Evolutionary conservation across 2,113 vertebrate genomes (phyloP).

Genomic region (Oxygymnocypris stewartii): DNA sequence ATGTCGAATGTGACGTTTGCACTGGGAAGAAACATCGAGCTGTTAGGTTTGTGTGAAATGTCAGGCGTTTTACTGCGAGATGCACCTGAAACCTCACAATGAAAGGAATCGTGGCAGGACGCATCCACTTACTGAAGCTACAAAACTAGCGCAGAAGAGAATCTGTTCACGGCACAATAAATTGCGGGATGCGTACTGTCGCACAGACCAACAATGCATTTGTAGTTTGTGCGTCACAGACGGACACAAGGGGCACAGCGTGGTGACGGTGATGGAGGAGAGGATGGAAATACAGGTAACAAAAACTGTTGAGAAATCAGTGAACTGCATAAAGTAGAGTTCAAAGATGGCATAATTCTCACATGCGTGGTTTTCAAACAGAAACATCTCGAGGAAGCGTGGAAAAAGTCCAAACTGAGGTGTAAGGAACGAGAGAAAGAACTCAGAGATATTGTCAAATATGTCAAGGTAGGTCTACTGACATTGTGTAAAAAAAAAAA

Average conservation of each 20-base stretch:
- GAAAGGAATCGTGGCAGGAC: constrained; percentile 28
- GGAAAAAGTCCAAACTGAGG: constrained; percentile 68
- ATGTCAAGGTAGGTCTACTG: constrained; percentile 67
- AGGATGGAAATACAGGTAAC: constrained; percentile 56
- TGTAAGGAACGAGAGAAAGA: constrained; percentile 72
- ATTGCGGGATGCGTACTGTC: constrained; percentile 59
- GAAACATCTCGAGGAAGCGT: constrained; percentile 70
- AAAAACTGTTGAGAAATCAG: not conserved
- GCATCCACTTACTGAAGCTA: constrained; percentile 46
- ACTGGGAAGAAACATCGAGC: constrained; percentile 44
- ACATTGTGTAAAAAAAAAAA: not conserved
- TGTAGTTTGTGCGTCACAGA: constrained; percentile 58
- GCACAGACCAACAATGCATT: constrained; percentile 60
- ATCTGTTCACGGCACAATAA: constrained; percentile 56
- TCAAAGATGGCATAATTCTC: not conserved
- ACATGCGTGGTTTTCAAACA: constrained; percentile 39
- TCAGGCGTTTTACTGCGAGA: constrained; percentile 47
- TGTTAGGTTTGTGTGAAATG: constrained; percentile 54
- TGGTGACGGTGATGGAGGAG: constrained; percentile 48
- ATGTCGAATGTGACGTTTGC: constrained; percentile 49
- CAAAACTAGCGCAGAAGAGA: constrained; percentile 47
- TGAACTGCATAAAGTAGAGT: not conserved
- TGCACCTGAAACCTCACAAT: constrained; percentile 50
- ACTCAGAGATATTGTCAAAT: constrained; percentile 66
- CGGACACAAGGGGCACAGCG: constrained; percentile 57